Evolutionary conservation across 2,888 invertebrate genomes (phyloP).

Genomic region (Eledona agricola): DNA sequence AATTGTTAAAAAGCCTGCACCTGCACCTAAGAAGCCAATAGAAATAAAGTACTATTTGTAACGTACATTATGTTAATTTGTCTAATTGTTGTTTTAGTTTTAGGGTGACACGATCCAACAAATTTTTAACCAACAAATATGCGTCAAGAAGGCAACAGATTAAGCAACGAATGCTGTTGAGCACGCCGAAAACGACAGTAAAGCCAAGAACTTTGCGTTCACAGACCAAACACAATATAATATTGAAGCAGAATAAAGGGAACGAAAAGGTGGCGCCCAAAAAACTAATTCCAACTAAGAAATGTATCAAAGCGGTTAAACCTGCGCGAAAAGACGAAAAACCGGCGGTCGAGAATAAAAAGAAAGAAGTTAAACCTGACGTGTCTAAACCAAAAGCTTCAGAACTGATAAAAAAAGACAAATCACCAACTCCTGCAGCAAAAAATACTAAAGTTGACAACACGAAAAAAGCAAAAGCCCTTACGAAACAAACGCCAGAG

Average conservation of each 20-base stretch:
- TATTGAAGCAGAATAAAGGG: slow-evolving; percentile 10
- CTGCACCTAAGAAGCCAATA: slow-evolving; percentile 41
- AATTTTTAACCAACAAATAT: slow-evolving; percentile 39
- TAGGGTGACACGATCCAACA: slow-evolving; percentile 52
- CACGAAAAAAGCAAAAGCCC: slow-evolving; percentile 10
- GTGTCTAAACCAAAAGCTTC: too few relatives aligned
- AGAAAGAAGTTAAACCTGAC: slow-evolving; percentile 23
- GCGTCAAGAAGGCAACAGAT: slow-evolving; percentile 47
- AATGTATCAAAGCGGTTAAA: too few relatives aligned
- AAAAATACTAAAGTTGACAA: slow-evolving; percentile 1
- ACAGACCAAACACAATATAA: slow-evolving; percentile 41
- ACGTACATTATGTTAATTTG: neutral
- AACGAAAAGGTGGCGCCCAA: slow-evolving; percentile 12
- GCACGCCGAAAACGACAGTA: slow-evolving; percentile 44
- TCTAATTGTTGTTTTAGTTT: slow-evolving; percentile 37
- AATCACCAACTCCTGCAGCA: too few relatives aligned
- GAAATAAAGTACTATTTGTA: slow-evolving; percentile 43
- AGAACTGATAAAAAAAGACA: too few relatives aligned
- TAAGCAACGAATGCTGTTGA: slow-evolving; percentile 49
- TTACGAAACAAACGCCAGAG: neutral
- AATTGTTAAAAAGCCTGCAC: slow-evolving; percentile 41
- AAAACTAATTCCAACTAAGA: too few relatives aligned
- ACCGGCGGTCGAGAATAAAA: slow-evolving; percentile 14
- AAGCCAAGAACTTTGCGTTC: slow-evolving; percentile 49
- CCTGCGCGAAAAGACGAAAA: too few relatives aligned